These are phyloP conservation scores for Myiozetetes cayanensis DNA, from an alignment of 2,113 vertebrate species.

Conservation along the genomic window DNA sequence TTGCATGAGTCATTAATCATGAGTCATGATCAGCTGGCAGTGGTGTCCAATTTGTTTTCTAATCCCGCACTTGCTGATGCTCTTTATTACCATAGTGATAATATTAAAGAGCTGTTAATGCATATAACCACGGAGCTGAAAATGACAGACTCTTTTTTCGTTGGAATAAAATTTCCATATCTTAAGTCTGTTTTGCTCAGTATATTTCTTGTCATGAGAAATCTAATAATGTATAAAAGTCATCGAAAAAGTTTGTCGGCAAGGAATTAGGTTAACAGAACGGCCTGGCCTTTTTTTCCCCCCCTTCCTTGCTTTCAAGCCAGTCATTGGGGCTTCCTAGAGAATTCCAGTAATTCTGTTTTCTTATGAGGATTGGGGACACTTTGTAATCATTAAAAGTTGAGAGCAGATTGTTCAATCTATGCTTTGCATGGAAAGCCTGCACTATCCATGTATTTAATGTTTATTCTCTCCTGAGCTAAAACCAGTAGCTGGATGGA, in stretches of 20 bases:
- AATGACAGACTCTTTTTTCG: background rate
- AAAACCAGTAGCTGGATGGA: background rate
- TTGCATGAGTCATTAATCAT: conserved; percentile 45
- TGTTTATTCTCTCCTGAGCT: background rate
- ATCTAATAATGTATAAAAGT: background rate
- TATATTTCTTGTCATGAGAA: background rate
- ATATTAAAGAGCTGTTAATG: conserved; percentile 36
- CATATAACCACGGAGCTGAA: background rate
- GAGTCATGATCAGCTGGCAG: conserved; percentile 55
- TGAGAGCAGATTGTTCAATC: background rate
- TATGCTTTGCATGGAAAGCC: background rate
- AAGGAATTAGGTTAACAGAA: background rate
- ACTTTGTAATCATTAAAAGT: background rate
- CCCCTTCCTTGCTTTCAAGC: background rate
- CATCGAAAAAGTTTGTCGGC: background rate
- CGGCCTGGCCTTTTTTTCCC: too few relatives aligned
- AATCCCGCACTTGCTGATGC: background rate
- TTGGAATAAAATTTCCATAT: conserved; percentile 53
- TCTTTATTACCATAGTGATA: conserved; percentile 60
- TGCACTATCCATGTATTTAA: background rate
- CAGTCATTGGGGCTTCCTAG: background rate
- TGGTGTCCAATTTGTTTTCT: conserved; percentile 56
- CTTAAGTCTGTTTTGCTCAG: conserved; percentile 1
- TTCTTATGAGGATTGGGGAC: background rate
- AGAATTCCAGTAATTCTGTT: background rate